phyloP scores from a whole-genome alignment of 1,140 invertebrate genomes.

The Stegodyphus dumicola region DNA sequence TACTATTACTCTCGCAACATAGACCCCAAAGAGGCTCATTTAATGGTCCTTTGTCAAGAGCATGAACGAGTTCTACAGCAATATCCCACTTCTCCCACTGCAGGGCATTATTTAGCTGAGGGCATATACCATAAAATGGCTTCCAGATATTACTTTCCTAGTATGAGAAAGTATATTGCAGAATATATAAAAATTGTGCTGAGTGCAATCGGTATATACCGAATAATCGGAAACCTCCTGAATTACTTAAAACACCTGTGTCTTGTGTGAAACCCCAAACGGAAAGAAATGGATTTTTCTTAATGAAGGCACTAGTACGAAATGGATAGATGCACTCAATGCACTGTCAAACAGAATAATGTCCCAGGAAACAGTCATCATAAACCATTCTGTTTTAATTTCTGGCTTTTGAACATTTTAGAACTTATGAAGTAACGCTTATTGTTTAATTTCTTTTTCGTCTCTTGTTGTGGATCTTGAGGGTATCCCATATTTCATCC shows the following conservation, averaged over 20 bases:
- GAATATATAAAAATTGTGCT: conserved; percentile 36
- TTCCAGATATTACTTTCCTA: conserved; percentile 30
- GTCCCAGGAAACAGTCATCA: too few species aligned
- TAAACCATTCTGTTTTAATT: too few species aligned
- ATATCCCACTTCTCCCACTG: conserved; percentile 21
- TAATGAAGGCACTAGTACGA: background rate
- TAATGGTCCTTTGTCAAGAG: background rate
- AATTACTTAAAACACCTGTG: background rate
- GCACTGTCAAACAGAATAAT: too few species aligned
- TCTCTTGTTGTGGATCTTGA: too few species aligned
- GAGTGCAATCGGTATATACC: conserved; percentile 13
- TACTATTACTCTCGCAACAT: background rate
- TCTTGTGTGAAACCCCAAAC: background rate
- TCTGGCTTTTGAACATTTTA: too few species aligned
- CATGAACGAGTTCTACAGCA: conserved; percentile 3
- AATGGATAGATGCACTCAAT: conserved; percentile 17
- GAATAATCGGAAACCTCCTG: conserved; percentile 4
- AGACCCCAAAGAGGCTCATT: background rate
- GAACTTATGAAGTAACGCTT: too few species aligned
- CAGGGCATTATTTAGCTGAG: background rate
- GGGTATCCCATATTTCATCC: too few species aligned
- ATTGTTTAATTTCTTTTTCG: too few species aligned
- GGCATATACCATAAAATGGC: conserved; percentile 7
- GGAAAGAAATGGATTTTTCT: conserved; percentile 21
- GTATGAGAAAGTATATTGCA: conserved; percentile 4